These are phyloP conservation scores for Penelope pileata DNA, from an alignment of 2,113 vertebrate genomes.

Conservation along the genomic window DNA sequence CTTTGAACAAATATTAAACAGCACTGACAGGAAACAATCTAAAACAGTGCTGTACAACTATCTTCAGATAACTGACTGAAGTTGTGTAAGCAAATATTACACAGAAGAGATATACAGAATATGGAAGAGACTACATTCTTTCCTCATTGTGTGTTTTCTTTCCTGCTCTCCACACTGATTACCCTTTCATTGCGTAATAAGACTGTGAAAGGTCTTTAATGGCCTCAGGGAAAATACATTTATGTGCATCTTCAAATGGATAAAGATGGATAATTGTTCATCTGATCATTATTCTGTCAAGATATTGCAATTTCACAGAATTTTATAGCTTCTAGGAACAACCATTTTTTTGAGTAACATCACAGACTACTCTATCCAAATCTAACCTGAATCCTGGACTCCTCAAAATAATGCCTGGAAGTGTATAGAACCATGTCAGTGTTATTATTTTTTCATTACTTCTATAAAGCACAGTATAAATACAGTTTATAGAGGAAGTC, in stretches of 20 bases:
- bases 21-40: neutral
- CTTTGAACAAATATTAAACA: neutral
- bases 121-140: neutral
- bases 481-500: neutral
- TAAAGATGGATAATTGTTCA: neutral
- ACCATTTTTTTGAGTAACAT: neutral
- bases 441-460: neutral
- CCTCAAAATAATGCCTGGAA: neutral
- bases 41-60: neutral
- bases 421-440: neutral
- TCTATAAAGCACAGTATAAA: neutral
- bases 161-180: neutral
- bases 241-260: neutral
- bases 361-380: neutral
- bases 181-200: neutral
- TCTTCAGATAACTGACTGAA: neutral
- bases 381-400: neutral
- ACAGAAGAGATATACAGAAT: neutral
- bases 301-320: neutral
- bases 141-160: neutral
- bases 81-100: neutral
- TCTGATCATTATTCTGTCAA: neutral
- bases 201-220: neutral
- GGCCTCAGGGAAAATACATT: neutral
- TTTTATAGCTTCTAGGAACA: neutral